Conservation (phyloP, 1,140 invertebrate species). For the Conus ventricosus region DNA sequence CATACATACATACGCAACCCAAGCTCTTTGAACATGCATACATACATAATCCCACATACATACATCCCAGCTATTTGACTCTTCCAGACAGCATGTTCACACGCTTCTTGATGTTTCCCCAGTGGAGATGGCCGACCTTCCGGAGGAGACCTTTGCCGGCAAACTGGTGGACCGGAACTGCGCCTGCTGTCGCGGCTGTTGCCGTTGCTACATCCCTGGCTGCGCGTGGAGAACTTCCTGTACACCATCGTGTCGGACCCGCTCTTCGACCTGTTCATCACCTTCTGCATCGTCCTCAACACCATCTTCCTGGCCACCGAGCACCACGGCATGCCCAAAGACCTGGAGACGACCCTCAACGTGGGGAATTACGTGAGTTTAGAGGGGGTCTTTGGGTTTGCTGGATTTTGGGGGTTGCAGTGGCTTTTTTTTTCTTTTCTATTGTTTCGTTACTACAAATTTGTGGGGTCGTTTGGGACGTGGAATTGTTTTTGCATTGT, state of each 20-base stretch:
- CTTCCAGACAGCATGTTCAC: not conserved
- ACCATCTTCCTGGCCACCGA: conserved; percentile 98
- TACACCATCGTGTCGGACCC: conserved; percentile 89
- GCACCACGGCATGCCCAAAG: conserved; percentile 88
- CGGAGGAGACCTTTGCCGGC: conserved; percentile 39
- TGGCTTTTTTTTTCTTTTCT: no score
- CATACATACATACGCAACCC: no score
- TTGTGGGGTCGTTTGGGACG: no score
- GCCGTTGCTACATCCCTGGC: conserved; percentile 70
- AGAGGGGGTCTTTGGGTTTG: no score
- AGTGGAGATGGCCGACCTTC: conserved; percentile 48
- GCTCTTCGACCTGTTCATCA: conserved; percentile 98
- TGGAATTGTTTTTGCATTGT: no score
- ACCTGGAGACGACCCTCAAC: conserved; percentile 79
- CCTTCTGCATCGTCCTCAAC: conserved; percentile 97
- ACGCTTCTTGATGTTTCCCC: not conserved
- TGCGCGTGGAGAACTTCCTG: conserved; percentile 67
- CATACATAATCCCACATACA: no score
- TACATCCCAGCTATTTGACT: no score
- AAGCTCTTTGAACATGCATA: no score
- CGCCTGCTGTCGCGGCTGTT: conserved; percentile 81
- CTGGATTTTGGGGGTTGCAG: no score
- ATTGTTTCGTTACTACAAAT: no score
- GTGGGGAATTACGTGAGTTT: conserved; percentile 69
- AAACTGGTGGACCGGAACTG: conserved; percentile 89